Percentiles rank a stretch among this genome's conserved stretches.
phyloP scores from a whole-genome alignment of 1,140 invertebrate genomes.

The Procambarus clarkii region DNA sequence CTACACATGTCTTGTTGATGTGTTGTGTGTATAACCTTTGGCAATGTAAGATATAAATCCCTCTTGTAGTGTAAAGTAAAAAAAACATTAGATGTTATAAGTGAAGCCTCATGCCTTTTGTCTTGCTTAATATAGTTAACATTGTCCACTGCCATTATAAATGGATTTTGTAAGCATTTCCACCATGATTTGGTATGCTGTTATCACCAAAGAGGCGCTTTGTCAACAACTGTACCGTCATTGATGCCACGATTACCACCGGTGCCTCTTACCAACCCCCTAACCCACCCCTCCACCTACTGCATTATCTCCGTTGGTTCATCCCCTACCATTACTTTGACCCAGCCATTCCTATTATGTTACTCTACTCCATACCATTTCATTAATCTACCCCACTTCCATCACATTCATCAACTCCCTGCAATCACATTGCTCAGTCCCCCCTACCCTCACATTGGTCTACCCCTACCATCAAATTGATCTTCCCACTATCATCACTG shows the following conservation, averaged over 20 bases:
- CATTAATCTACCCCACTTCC: no score
- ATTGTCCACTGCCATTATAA: not conserved
- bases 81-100: not conserved
- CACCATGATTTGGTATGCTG: not conserved
- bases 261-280: not conserved
- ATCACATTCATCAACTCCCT: no score
- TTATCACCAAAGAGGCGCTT: not conserved
- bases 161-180: not conserved
- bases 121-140: slow-evolving; percentile 2
- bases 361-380: no score
- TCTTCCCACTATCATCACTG: no score
- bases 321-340: no score
- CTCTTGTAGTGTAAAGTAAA: slow-evolving; percentile 9
- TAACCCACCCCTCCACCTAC: not conserved
- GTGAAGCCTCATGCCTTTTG: not conserved
- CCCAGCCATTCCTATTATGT: no score
- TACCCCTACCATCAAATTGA: no score
- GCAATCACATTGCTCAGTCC: no score
- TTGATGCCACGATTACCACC: no score
- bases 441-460: not conserved
- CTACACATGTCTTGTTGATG: not conserved
- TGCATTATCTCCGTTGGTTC: not conserved
- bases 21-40: not conserved
- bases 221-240: no score
- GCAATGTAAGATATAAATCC: not conserved